A percentile compares a stretch with the other conserved stretches of the same genome.
Evolutionary conservation across 2,113 vertebrate species (phyloP).

Genomic region (Erinaceus europaeus): DNA sequence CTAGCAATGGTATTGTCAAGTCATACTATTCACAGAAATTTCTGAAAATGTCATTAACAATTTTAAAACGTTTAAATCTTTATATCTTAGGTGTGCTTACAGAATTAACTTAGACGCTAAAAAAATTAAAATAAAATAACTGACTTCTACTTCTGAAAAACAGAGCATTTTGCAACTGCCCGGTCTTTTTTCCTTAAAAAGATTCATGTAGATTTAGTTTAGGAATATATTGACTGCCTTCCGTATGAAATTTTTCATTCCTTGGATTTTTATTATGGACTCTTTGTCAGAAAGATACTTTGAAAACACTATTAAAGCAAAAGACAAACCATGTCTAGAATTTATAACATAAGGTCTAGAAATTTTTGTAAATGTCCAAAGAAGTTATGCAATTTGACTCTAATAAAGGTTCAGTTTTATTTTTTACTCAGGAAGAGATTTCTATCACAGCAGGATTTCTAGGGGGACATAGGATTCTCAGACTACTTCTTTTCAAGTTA

Average conservation of each 20-base stretch:
- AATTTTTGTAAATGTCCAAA: slow-evolving; percentile 33
- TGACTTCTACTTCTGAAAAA: not conserved
- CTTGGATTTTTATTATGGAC: slow-evolving; percentile 44
- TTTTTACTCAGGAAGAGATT: not conserved
- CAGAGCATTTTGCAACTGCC: not conserved
- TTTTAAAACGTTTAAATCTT: not conserved
- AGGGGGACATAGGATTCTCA: not conserved
- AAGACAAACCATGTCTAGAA: slow-evolving; percentile 29
- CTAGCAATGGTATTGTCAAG: not conserved
- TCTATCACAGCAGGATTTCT: not conserved
- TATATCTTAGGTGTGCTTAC: not conserved
- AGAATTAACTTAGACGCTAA: not conserved
- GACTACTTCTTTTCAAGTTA: slow-evolving; percentile 25
- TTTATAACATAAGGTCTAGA: not conserved
- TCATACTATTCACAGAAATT: not conserved
- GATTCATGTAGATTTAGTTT: slow-evolving; percentile 26
- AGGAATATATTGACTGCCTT: slow-evolving; percentile 16
- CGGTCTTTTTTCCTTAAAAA: not conserved
- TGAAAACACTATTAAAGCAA: slow-evolving; percentile 13
- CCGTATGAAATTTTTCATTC: slow-evolving; percentile 25
- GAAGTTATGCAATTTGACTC: not conserved
- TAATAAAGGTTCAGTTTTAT: slow-evolving; percentile 30
- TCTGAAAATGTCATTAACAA: not conserved
- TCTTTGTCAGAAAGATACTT: slow-evolving; percentile 49
- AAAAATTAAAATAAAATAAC: not conserved